phyloP scores from a whole-genome alignment of 2,888 invertebrate species.

The Azorinus chamasolen region DNA sequence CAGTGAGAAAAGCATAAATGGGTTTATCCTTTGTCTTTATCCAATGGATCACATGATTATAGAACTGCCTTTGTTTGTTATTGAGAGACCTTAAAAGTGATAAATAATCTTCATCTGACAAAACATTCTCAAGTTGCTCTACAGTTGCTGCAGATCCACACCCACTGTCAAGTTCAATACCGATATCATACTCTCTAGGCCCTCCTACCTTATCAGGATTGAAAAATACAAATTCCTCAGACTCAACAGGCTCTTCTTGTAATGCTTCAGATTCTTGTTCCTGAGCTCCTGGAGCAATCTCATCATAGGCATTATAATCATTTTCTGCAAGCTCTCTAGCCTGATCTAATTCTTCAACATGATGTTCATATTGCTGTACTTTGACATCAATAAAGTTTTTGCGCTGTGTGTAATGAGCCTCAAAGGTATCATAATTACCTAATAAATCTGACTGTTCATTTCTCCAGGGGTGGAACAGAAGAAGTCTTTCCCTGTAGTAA shows the following conservation, averaged over 20 bases:
- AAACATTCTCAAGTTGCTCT: slow-evolving; percentile 23
- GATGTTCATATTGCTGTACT: slow-evolving; percentile 17
- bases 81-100: slow-evolving; percentile 39
- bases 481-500: no score
- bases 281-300: slow-evolving; percentile 34
- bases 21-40: slow-evolving; percentile 52
- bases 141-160: slow-evolving; percentile 13
- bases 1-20: slow-evolving; percentile 57
- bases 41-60: slow-evolving; percentile 53
- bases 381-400: slow-evolving; percentile 9
- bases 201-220: slow-evolving; percentile 10
- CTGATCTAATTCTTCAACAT: slow-evolving; percentile 25
- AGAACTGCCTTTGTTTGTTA: slow-evolving; percentile 48
- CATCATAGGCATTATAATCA: slow-evolving; percentile 19
- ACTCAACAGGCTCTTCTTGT: slow-evolving; percentile 8
- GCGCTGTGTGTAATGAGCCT: background rate
- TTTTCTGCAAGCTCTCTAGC: slow-evolving; percentile 16
- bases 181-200: slow-evolving; percentile 34
- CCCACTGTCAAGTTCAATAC: slow-evolving; percentile 31
- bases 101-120: slow-evolving; percentile 22
- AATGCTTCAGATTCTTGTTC: slow-evolving; percentile 24
- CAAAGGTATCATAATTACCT: slow-evolving; percentile 12
- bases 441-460: no score
- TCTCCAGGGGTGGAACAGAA: no score
- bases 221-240: slow-evolving; percentile 16